Evolutionary conservation across 2,113 vertebrate genomes (phyloP), one percentile per base, ranked within the genome.

Genomic region (Petromus typicus): DNA sequence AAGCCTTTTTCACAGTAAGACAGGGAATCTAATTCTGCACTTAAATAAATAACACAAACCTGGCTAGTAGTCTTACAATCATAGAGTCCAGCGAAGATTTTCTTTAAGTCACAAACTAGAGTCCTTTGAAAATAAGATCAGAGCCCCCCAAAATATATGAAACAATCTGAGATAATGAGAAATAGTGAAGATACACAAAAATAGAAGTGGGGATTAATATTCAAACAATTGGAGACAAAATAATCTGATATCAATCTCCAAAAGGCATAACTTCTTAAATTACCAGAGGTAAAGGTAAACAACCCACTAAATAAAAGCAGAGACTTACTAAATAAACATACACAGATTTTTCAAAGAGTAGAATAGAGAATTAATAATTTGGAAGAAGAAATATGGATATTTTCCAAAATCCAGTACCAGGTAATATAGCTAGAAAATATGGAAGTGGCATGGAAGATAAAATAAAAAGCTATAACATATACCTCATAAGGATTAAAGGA

Each of bases 171-270:
- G 45, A 54, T 71, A 83, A 63, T 14, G 45, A 63, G 37, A 93
- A 80, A 43, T 45, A 86, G 5, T 32, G 71, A 1, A 63, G n/a
- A 51, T 7, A 82, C 59, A 90, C 2, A 48, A 75, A 80, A 89
- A 80, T 40, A 40, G 4, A 22, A n/a, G 45, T 84, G 32, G 37
- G 23, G 25, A 67, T 59, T 51, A 40, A 87, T 1, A 82, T 2
- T 69, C 63, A 48, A 84, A 93, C 17, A 71, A 93, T 14, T 45
- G 61, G 17, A 76, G 23, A 83, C 37, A 59, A 93, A 81, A 56
- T 34, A 91, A 96, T n/a, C 69, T 86, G 48, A 75, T 78, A 76
- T 37, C 16, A 54, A 40, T 63, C 48, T 78, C 92, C 56, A 95
- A 86, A 91, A 83, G 30, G 43, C 14, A n/a, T 89, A 54, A 69